phyloP scores from a whole-genome alignment of 53 echinoderm and acorn worm genomes.

The Mesocentrotus franciscanus region DNA sequence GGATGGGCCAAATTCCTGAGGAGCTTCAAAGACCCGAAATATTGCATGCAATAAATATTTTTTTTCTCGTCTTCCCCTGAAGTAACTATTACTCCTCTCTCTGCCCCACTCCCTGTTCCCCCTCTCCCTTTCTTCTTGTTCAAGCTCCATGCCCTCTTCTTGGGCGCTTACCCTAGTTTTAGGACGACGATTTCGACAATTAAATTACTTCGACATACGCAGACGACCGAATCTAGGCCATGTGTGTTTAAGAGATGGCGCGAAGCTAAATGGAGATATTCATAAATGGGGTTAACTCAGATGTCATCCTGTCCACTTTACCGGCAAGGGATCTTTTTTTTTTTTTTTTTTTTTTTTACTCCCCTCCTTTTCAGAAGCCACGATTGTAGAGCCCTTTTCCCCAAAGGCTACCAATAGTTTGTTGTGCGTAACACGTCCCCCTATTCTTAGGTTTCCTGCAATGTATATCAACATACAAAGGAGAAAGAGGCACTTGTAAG shows the following conservation, averaged over 20 bases:
- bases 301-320: slow-evolving; percentile 64
- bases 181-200: slow-evolving; percentile 66
- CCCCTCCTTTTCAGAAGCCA: slow-evolving; percentile 50
- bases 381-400: slow-evolving; percentile 46
- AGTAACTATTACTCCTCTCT: slow-evolving; percentile 37
- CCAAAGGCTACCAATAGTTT: slow-evolving; percentile 62
- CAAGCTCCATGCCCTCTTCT: slow-evolving; percentile 26
- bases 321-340: slow-evolving; percentile 45
- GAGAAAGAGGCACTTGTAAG: slow-evolving; percentile 39
- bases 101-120: slow-evolving; percentile 9
- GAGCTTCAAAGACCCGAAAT: slow-evolving; percentile 28
- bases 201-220: slow-evolving; percentile 70
- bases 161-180: slow-evolving; percentile 66
- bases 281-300: slow-evolving; percentile 68
- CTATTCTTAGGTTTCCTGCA: slow-evolving; percentile 42
- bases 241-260: slow-evolving; percentile 69
- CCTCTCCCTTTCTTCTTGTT: slow-evolving; percentile 8
- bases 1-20: slow-evolving; percentile 42
- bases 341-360: slow-evolving; percentile 4
- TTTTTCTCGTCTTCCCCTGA: slow-evolving; percentile 16
- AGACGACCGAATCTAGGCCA: slow-evolving; percentile 66
- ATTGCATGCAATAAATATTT: slow-evolving; percentile 44
- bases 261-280: slow-evolving; percentile 67
- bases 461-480: slow-evolving; percentile 66
- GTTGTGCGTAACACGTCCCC: slow-evolving; percentile 62